phyloP scores from a whole-genome alignment of 2,797 vertebrate genomes.

The Enteromius fasciolatus region DNA sequence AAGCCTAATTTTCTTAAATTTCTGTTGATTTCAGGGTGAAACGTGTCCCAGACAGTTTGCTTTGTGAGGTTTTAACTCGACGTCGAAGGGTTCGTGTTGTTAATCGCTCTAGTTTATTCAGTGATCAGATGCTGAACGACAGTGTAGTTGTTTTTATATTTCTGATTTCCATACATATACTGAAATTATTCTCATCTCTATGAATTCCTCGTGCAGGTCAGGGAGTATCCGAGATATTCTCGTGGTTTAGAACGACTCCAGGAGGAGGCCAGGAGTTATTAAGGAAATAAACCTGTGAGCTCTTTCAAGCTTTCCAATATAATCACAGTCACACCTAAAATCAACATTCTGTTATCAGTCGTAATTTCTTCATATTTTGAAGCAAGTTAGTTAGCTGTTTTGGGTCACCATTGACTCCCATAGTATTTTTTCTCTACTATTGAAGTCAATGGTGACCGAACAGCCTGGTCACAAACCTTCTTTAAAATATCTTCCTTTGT shows the following conservation, averaged over 20 bases:
- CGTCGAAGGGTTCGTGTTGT: background rate
- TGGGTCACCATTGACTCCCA: too few relatives aligned
- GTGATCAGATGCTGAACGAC: background rate
- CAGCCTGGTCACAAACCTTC: too few relatives aligned
- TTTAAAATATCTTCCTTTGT: too few relatives aligned
- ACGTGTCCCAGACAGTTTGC: background rate
- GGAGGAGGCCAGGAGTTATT: background rate
- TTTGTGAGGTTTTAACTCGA: background rate
- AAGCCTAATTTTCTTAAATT: background rate
- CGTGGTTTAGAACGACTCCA: background rate
- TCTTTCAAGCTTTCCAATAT: background rate
- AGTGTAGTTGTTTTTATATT: background rate
- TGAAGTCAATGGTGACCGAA: too few relatives aligned
- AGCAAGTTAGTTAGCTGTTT: too few relatives aligned
- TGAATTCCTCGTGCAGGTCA: background rate
- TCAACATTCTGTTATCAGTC: too few relatives aligned
- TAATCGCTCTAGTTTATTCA: background rate
- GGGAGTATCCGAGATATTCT: background rate
- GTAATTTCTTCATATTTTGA: too few relatives aligned
- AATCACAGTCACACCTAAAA: background rate
- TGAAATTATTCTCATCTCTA: background rate
- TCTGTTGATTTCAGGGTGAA: background rate
- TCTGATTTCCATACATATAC: background rate
- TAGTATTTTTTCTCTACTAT: too few relatives aligned
- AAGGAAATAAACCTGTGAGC: background rate